These are phyloP conservation scores for Neodiprion virginianus DNA, from an alignment of 1,140 invertebrate genomes.

Conservation along the genomic window DNA sequence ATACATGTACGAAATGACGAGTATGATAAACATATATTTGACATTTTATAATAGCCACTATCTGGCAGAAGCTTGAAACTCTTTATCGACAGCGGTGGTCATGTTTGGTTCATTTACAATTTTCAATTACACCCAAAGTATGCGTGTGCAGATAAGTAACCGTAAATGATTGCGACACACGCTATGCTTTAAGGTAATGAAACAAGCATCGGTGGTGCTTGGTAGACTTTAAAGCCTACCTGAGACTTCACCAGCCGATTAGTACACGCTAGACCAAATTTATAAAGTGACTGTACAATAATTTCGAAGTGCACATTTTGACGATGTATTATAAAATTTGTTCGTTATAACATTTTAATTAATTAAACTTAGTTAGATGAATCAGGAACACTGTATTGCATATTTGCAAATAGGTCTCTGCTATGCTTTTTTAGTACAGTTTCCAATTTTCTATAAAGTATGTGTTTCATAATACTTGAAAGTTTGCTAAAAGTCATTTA, in stretches of 20 bases:
- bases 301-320: not conserved
- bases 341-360: not conserved
- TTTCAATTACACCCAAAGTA: not conserved
- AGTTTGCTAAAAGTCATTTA: too few relatives aligned
- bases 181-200: too few relatives aligned
- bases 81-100: not conserved
- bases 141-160: not conserved
- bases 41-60: slow-evolving; percentile 9
- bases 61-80: not conserved
- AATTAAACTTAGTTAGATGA: not conserved
- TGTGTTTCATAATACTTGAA: too few relatives aligned
- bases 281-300: slow-evolving; percentile 14
- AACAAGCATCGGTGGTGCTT: slow-evolving; percentile 20
- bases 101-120: not conserved
- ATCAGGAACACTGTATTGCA: not conserved
- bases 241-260: slow-evolving; percentile 26
- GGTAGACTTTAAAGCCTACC: slow-evolving; percentile 40
- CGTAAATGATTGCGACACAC: not conserved
- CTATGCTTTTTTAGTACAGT: too few relatives aligned
- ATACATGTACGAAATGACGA: slow-evolving; percentile 19
- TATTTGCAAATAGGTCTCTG: too few relatives aligned
- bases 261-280: slow-evolving; percentile 47
- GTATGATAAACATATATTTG: slow-evolving; percentile 8
- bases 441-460: too few relatives aligned
- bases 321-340: not conserved